Evolutionary conservation across 1,140 invertebrate species (phyloP).

Genomic region (Luehdorfia chinensis): DNA sequence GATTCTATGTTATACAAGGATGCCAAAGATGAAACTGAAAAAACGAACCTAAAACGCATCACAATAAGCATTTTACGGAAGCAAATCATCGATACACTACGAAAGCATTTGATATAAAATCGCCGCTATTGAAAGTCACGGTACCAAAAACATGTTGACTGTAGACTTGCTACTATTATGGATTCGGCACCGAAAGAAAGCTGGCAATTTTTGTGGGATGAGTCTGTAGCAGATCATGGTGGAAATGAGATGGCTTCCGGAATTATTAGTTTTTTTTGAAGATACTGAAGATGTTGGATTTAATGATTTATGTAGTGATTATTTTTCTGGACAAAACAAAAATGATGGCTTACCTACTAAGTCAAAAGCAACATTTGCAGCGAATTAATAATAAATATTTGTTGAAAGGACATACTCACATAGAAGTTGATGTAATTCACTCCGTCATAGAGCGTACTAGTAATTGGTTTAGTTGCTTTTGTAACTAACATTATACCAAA

Average conservation of each 20-base stretch:
- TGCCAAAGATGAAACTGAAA: constrained; percentile 20
- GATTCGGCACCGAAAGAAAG: constrained; percentile 5
- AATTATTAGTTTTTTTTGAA: background rate
- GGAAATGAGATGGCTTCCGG: constrained; percentile 1
- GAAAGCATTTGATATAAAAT: constrained; percentile 24
- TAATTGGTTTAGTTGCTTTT: too few relatives aligned
- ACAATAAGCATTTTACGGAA: constrained; percentile 17
- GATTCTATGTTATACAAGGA: too few relatives aligned
- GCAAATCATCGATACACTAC: constrained; percentile 7
- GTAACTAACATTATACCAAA: too few relatives aligned
- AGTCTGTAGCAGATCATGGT: too few relatives aligned
- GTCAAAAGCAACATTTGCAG: constrained; percentile 5
- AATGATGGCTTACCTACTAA: constrained; percentile 15
- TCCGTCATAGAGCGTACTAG: constrained; percentile 8
- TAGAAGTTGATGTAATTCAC: constrained; percentile 17
- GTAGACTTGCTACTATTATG: constrained; percentile 20
- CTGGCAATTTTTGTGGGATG: background rate
- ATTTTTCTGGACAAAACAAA: constrained; percentile 11
- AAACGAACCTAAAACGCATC: constrained; percentile 17
- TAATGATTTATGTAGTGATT: background rate
- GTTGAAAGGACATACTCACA: constrained; percentile 2
- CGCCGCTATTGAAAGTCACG: constrained; percentile 15
- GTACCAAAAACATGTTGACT: constrained; percentile 22
- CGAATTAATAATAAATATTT: constrained; percentile 16
- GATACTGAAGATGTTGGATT: background rate